These are phyloP conservation scores for Columba guinea DNA, from an alignment of 2,797 vertebrate genomes.

Conservation along the genomic window DNA sequence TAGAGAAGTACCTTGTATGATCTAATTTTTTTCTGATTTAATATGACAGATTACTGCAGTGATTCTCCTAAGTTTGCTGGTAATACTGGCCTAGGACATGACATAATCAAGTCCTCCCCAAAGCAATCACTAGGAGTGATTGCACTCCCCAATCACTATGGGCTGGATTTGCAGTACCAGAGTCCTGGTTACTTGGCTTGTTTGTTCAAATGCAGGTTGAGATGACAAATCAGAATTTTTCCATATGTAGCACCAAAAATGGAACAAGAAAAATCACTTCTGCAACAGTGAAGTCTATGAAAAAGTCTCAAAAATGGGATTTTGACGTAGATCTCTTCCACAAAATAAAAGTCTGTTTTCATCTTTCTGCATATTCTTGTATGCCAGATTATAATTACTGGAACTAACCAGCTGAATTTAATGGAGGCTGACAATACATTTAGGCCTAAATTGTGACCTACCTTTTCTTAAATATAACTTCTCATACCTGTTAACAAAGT, in stretches of 20 bases:
- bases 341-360: neutral
- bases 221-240: neutral
- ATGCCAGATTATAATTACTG: neutral
- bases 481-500: conserved; percentile 26
- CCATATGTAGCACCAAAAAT: neutral
- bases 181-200: neutral
- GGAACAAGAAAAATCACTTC: neutral
- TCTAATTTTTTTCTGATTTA: neutral
- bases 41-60: neutral
- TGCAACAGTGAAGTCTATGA: neutral
- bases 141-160: neutral
- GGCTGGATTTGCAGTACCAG: neutral
- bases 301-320: neutral
- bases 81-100: neutral
- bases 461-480: conserved; percentile 26
- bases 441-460: neutral
- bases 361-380: neutral
- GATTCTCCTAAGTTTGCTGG: neutral
- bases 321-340: neutral
- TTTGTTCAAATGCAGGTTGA: neutral
- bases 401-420: neutral
- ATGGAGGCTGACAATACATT: neutral
- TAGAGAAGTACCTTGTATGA: neutral
- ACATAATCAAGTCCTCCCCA: neutral
- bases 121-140: neutral